Base-by-base conservation (phyloP, 2,888 invertebrate species). In the Lottia scabra region DNA sequence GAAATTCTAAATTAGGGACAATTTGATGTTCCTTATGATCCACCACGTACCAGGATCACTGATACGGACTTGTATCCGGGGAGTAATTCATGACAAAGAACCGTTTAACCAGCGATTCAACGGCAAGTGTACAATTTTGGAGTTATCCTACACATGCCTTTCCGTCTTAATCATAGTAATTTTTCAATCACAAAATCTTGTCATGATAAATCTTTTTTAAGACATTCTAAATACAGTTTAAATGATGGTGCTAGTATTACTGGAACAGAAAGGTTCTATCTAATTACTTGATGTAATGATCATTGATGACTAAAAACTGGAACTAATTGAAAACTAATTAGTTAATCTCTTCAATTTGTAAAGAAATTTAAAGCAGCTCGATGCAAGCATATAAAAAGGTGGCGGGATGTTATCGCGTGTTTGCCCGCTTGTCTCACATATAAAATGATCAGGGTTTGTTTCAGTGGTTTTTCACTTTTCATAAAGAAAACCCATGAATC, bases 401-500 rank as follows among this genome's bases (percentile, higher is more conserved):
- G 56, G 56, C 23, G 19, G 56, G 12, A 19, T 23, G 56, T 23
- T 23, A 56, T 56, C 56, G 56, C 56, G 56, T 56, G 56, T 56
- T 56, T 56, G 56, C 56, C 19, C 56, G 56, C 19, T 56, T 56
- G 56, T 56, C 56, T 23, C 56, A 8, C 56, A 56, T 56, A 56
- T 56, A 23, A 56, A 56, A 56, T 23, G 56, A 56, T 56, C 19
- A 23, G 56, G 56, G 56, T 56, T 23, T 56, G 56, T 23, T 23
- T 23, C 56, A 23, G 56, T 56, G 56, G 56, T 56, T 56, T 56
- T 23, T 23, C 19, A 23, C 23, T 19, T 12, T 56, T 56, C 56
- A 56, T 56, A 56, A 56, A 56, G 56, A 56, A 56, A 56, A 56
- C 56, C 23, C 56, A 56, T 56, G 56, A 56, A 56, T 56, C 56